Percentiles rank a stretch among this genome's conserved stretches.
These are phyloP conservation scores for Enteromius unitaeniatus DNA, from an alignment of 2,797 vertebrate species.

Conservation along the genomic window DNA sequence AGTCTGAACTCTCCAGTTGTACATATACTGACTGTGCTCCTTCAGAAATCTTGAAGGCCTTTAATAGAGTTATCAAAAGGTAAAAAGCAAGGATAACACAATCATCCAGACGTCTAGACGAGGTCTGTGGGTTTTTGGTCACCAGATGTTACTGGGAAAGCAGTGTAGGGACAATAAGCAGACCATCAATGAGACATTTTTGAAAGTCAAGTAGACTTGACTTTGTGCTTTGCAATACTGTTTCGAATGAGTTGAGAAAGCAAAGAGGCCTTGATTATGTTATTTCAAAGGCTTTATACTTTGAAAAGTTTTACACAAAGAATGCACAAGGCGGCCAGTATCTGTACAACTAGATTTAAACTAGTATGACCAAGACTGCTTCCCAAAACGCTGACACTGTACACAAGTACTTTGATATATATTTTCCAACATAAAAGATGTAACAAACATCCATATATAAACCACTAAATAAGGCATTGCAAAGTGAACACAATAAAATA, in stretches of 20 bases:
- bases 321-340: conserved; percentile 55
- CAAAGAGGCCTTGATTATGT: not conserved
- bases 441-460: conserved; percentile 70
- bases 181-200: conserved; percentile 5
- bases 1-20: conserved; percentile 49
- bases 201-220: conserved; percentile 15
- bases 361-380: conserved; percentile 45
- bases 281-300: not conserved
- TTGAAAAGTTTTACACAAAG: not conserved
- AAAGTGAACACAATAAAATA: conserved; percentile 72
- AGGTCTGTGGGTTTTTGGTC: not conserved
- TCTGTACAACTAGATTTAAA: conserved; percentile 55
- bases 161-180: not conserved
- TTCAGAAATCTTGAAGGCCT: conserved; percentile 54
- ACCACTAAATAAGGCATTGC: conserved; percentile 81
- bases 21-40: conserved; percentile 49
- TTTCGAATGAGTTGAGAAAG: conserved; percentile 1
- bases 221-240: conserved; percentile 50
- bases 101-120: not conserved
- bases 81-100: conserved; percentile 1
- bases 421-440: conserved; percentile 70
- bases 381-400: conserved; percentile 59
- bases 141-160: conserved; percentile 1
- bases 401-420: conserved; percentile 66
- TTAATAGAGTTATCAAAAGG: conserved; percentile 15